Conservation (phyloP, 2,113 vertebrate species). For the Scartelaos histophorus region DNA sequence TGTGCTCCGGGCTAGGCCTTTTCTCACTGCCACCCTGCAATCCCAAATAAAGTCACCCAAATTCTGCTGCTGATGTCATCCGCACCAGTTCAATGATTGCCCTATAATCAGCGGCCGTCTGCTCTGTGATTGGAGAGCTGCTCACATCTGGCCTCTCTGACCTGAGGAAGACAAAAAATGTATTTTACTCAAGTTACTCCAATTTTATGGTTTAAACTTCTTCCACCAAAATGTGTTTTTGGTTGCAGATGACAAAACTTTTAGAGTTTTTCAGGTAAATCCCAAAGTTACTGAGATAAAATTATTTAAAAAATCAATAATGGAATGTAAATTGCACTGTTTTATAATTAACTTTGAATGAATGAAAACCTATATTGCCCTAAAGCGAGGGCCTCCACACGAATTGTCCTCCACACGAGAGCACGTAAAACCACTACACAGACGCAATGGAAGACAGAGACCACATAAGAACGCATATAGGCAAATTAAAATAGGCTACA, state of each 20-base stretch:
- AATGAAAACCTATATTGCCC: too few species aligned
- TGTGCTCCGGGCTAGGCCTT: slow-evolving; percentile 32
- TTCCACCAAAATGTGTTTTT: background rate
- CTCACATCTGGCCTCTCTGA: slow-evolving; percentile 33
- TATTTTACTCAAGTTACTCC: background rate
- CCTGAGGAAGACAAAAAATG: slow-evolving; percentile 20
- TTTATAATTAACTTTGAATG: too few species aligned
- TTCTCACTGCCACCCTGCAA: slow-evolving; percentile 42
- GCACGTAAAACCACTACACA: too few species aligned
- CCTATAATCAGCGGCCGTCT: slow-evolving; percentile 66
- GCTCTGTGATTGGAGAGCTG: slow-evolving; percentile 58
- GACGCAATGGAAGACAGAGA: too few species aligned
- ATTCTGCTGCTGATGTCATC: slow-evolving; percentile 71
- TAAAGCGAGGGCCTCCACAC: too few species aligned
- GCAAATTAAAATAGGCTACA: too few species aligned
- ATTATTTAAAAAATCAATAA: background rate
- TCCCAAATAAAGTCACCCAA: slow-evolving; percentile 55
- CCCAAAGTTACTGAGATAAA: background rate
- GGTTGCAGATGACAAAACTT: background rate
- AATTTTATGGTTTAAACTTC: background rate
- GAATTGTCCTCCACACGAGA: too few species aligned
- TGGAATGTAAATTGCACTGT: background rate
- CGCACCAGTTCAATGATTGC: slow-evolving; percentile 44
- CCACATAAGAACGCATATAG: too few species aligned
- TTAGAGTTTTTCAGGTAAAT: background rate